Evolutionary conservation across 2,888 invertebrate genomes (phyloP), one percentile per base, ranked within the genome.

Genomic region (Aspidapion aeneum): DNA sequence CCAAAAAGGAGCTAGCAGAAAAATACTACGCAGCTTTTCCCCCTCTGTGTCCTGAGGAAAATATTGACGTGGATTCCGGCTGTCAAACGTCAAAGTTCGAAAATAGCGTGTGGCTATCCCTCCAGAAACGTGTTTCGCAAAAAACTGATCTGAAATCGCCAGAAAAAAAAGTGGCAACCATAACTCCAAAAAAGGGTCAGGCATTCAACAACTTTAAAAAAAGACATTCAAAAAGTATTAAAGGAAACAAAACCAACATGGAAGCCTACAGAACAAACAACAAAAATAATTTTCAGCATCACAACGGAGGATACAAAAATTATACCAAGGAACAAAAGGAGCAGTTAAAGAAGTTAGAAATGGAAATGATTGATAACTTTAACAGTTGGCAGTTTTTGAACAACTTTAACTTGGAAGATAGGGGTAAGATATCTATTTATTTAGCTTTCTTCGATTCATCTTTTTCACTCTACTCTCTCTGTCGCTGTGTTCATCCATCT

Each of bases 11-110:
- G 81, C 86, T 87, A 77, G 88, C 89, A 72, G 87, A 88, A 77
- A 85, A 87, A 79, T 90, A 90, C 78, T 90, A 89, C 84, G 87
- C 89, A 75, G 90, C 90, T 70, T 91, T 91, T 81, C 90, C 90
- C 86, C 74, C 87, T 22, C 68, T 76, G 20, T 19, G 52, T 52
- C 52, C 52, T 3, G 52, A 19, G 52, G 5, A 52, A 17, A 19
- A 3, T 35, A 12, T 35, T 12, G 35, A 35, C 35, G 35, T 35
- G 3, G 12, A 3, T 3, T 12, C 35, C 5, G 35, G 3, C 5
- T 35, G 35, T 35, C 35, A 35, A 12, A 3, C 12, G 35, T 35
- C 35, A 35, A 35, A 35, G 12, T 35, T 7, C 35, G 35, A 35
- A 12, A 35, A 35, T 35, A 35, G 35, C 35, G 35, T 12, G 35